phyloP scores from a whole-genome alignment of 2,113 vertebrate genomes.

The Cepphus grylle region DNA sequence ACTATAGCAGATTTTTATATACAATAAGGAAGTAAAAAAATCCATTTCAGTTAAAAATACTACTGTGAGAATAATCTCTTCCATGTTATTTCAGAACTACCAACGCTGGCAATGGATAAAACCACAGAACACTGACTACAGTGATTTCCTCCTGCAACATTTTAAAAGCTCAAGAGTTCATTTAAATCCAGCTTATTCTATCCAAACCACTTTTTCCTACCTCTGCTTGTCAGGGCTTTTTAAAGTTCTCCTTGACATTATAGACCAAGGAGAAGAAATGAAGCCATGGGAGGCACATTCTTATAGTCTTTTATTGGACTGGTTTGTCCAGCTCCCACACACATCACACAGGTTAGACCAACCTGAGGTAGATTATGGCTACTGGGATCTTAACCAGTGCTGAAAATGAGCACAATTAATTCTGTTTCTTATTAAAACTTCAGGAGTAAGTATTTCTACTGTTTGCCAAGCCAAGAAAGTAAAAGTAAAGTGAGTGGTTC shows the following conservation, averaged over 20 bases:
- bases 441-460: neutral
- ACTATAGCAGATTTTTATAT: neutral
- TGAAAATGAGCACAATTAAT: neutral
- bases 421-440: neutral
- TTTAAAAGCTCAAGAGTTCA: neutral
- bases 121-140: neutral
- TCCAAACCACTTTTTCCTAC: neutral
- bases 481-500: neutral
- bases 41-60: neutral
- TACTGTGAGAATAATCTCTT: neutral
- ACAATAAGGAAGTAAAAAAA: neutral
- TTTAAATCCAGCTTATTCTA: neutral
- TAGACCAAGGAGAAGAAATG: neutral
- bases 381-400: neutral
- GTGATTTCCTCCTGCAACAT: neutral
- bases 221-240: neutral
- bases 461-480: neutral
- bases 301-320: neutral
- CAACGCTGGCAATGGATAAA: neutral
- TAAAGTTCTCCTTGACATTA: neutral
- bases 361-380: neutral
- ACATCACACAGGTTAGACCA: neutral
- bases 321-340: neutral
- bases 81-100: neutral
- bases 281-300: neutral